phyloP scores from a whole-genome alignment of 2,113 vertebrate genomes.

The Oreocharis arfaki region DNA sequence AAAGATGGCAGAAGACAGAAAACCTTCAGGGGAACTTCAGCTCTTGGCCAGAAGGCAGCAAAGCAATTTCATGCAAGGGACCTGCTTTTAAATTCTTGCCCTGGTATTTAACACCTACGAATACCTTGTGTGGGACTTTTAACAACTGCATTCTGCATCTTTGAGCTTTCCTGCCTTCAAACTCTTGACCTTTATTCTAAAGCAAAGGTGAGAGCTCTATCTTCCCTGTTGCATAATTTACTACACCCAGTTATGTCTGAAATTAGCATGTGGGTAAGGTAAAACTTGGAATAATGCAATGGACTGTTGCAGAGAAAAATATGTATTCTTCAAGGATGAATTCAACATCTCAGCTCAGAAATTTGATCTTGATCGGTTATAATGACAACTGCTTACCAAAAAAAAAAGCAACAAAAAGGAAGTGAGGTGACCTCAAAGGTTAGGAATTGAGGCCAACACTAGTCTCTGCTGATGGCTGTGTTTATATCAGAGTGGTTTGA shows the following conservation, averaged over 20 bases:
- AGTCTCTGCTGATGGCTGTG: rapidly evolving
- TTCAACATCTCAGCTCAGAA: neutral
- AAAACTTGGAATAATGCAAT: neutral
- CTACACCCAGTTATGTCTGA: neutral
- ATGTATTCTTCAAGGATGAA: neutral
- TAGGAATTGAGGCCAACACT: neutral
- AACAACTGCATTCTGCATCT: neutral
- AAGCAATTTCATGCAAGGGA: neutral
- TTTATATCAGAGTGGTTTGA: neutral
- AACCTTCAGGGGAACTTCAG: neutral
- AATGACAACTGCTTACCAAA: neutral
- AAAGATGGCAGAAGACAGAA: neutral
- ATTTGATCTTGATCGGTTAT: neutral
- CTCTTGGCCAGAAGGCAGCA: neutral
- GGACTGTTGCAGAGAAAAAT: neutral
- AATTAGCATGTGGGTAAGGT: neutral
- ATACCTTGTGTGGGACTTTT: neutral
- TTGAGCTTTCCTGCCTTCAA: neutral
- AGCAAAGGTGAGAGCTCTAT: neutral
- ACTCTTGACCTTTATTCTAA: neutral
- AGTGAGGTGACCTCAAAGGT: neutral
- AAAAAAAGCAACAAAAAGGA: neutral
- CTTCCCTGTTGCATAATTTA: neutral
- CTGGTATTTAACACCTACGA: neutral
- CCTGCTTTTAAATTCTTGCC: neutral